A percentile compares a stretch with the other conserved stretches of the same genome.
These are phyloP conservation scores for Periplaneta americana DNA, from an alignment of 1,140 invertebrate genomes.

Conservation along the genomic window DNA sequence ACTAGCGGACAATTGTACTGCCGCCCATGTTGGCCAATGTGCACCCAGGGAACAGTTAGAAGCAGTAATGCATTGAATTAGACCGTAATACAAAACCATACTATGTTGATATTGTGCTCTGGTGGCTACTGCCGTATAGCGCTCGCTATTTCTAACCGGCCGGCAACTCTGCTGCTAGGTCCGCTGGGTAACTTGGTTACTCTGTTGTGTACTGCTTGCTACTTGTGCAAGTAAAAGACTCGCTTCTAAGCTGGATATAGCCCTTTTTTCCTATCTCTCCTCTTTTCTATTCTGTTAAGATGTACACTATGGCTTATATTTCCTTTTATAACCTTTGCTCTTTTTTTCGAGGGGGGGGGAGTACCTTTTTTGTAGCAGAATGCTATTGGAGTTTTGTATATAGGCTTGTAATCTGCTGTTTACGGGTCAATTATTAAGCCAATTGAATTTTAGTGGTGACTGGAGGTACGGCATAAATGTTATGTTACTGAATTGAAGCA, in stretches of 20 bases:
- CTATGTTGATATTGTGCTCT: conserved; percentile 10
- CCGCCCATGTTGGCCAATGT: conserved; percentile 33
- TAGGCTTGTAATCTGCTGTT: neutral
- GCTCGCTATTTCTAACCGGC: neutral
- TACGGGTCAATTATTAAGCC: neutral
- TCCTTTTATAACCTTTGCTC: neutral
- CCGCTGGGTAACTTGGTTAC: neutral
- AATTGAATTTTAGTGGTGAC: neutral
- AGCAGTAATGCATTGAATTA: conserved; percentile 41
- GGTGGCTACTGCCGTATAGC: neutral
- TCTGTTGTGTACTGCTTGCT: neutral
- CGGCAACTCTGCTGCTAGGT: neutral
- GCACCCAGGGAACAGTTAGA: conserved; percentile 34
- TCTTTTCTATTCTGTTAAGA: neutral
- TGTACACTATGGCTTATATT: neutral
- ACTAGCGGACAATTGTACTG: conserved; percentile 26
- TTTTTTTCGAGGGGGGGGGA: neutral
- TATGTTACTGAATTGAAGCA: neutral
- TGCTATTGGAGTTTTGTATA: neutral
- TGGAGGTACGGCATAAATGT: neutral
- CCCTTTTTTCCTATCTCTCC: neutral
- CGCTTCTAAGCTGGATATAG: neutral
- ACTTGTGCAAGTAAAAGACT: neutral
- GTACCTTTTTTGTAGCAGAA: neutral
- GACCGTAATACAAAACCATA: conserved; percentile 32